Base-by-base conservation (phyloP, 2,797 vertebrate genomes). In the Tapirus indicus region DNA sequence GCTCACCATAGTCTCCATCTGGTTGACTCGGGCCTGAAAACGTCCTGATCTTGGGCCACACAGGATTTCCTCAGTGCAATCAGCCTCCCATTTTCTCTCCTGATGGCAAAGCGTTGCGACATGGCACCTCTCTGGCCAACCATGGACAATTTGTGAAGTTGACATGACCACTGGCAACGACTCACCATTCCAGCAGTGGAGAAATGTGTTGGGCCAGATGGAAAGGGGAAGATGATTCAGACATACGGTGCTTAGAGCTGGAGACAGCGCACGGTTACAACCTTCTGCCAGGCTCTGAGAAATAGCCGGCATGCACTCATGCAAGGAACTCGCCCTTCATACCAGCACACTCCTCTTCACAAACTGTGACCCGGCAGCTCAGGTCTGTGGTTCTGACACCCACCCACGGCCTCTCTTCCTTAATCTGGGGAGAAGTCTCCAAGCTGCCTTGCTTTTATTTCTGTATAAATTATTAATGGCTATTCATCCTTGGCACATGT, bases 401-500 rank as follows among this genome's bases (percentile, higher is more conserved):
- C 96, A 93, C 93, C 75, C 97, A 95, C 21, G 11, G 7, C 20
- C 85, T 92, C 69, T 78, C 85, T 94, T 95, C 95, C 91, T 35
- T 0, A 62, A 62, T 82, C 82, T 56, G 47, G 95, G 72, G 58
- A 95, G 83, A 98, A 94, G 0, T 7, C 93, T 88, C 60, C 29
- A 92, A 94, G 80, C 91, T 83, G 94, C 91, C 78, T 93, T 80
- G 95, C 92, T 97, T 95, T 75, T 92, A 86, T 83, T 96, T 82
- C 21, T 44, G 0, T 18, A 90, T 98, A 94, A 97, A 98, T 98
- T 97, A 97, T 95, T 96, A 98, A 96, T 64, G 4, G 6, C 44
- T 41, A 54, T 97, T 88, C 97, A 97, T 91, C 2, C 14, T 78
- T 68, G 77, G n/a, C n/a, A 92, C 72, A 94, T 79, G 83, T 96